phyloP scores from a whole-genome alignment of 2,888 invertebrate genomes.

The Euproctis similis region DNA sequence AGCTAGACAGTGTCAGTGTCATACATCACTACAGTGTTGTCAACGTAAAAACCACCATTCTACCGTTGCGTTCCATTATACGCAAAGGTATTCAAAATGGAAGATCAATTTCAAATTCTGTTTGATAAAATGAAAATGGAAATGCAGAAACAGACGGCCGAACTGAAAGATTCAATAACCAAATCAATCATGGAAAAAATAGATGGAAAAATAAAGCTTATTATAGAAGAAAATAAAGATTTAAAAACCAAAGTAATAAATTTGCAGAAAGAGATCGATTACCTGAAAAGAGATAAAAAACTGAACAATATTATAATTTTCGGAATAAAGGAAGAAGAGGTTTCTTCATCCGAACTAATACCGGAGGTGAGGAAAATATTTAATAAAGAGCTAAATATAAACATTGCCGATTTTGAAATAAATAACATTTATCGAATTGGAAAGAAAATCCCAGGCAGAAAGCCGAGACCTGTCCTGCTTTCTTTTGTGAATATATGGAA shows the following conservation, averaged over 20 bases:
- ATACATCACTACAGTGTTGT: too few species aligned
- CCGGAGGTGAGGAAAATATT: constrained; percentile 6
- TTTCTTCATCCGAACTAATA: neutral
- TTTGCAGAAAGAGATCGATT: constrained; percentile 1
- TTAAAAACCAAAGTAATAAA: constrained; percentile 1
- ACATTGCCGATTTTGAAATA: constrained; percentile 1
- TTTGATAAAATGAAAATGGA: too few species aligned
- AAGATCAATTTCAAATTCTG: constrained; percentile 4
- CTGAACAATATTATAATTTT: constrained; percentile 1
- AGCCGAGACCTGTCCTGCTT: constrained; percentile 2
- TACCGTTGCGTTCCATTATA: too few species aligned
- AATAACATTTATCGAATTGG: neutral
- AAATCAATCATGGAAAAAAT: neutral
- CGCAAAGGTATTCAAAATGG: constrained; percentile 1
- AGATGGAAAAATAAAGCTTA: constrained; percentile 4
- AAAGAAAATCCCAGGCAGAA: neutral
- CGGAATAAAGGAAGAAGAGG: constrained; percentile 2
- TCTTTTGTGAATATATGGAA: constrained; percentile 6
- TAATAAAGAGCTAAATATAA: too few species aligned
- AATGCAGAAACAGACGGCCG: constrained; percentile 5
- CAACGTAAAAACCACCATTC: too few species aligned
- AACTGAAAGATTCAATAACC: constrained; percentile 3
- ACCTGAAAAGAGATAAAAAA: constrained; percentile 6
- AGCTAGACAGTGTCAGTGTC: too few species aligned
- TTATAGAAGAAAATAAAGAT: constrained; percentile 4